Evolutionary conservation across 2,888 invertebrate genomes (phyloP).

Genomic region (Gortyna flavago): DNA sequence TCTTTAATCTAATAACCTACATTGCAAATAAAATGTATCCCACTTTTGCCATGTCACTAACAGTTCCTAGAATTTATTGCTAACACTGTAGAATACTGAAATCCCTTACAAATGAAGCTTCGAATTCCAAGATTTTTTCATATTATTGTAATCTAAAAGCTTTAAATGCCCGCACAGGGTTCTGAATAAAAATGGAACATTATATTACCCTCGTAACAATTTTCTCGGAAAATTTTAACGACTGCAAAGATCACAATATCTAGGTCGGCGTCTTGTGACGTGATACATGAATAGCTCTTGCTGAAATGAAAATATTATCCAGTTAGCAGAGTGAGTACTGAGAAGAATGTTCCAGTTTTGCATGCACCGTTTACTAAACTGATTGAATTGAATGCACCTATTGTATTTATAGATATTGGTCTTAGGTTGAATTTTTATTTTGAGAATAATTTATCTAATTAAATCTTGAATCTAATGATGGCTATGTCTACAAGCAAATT

Average conservation of each 20-base stretch:
- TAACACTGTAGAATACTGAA: not conserved
- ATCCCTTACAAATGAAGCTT: not conserved
- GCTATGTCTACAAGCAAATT: too few relatives aligned
- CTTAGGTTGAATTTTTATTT: not conserved
- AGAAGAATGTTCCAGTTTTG: not conserved
- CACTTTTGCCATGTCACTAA: not conserved
- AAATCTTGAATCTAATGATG: too few relatives aligned
- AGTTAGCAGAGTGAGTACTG: too few relatives aligned
- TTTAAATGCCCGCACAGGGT: not conserved
- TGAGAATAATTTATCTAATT: too few relatives aligned
- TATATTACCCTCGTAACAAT: not conserved
- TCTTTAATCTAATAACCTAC: not conserved
- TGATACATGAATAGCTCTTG: not conserved
- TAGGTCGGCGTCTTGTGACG: not conserved
- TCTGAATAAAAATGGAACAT: not conserved
- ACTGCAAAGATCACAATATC: not conserved
- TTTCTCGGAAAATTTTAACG: not conserved
- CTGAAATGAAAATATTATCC: too few relatives aligned
- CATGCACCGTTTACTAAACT: not conserved
- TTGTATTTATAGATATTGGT: not conserved
- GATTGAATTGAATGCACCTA: not conserved
- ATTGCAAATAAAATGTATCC: not conserved
- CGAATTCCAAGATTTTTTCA: not conserved
- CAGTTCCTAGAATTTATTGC: not conserved
- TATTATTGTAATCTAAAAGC: not conserved